A percentile compares a stretch with the other conserved stretches of the same genome.
These are phyloP conservation scores for Euura lappo DNA, from an alignment of 1,140 invertebrate genomes.

Conservation along the genomic window DNA sequence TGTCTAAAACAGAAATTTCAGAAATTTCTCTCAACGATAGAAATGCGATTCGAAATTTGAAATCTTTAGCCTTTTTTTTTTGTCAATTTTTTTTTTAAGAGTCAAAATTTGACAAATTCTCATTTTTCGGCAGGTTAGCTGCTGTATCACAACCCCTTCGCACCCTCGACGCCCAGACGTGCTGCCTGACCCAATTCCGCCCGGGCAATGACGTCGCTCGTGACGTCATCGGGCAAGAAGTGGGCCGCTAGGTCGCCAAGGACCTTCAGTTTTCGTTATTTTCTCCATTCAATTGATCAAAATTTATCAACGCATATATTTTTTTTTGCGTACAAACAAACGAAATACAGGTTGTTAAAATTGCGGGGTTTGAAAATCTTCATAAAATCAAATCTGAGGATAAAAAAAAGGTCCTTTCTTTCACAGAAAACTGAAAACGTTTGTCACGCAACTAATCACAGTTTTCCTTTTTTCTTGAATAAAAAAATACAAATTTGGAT, in stretches of 20 bases:
- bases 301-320: too few species aligned
- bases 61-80: background rate
- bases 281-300: too few species aligned
- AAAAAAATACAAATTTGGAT: background rate
- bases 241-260: constrained; percentile 40
- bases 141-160: too few species aligned
- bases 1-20: background rate
- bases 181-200: constrained; percentile 44
- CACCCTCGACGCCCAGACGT: constrained; percentile 26
- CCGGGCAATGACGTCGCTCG: constrained; percentile 51
- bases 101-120: too few species aligned
- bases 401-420: too few species aligned
- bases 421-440: too few species aligned
- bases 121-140: too few species aligned
- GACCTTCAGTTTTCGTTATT: background rate
- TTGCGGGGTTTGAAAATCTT: too few species aligned
- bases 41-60: background rate
- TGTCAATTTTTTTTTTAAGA: background rate
- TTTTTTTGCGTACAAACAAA: too few species aligned
- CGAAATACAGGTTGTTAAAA: too few species aligned
- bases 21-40: background rate
- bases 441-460: too few species aligned
- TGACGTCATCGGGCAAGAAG: constrained; percentile 45
- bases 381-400: too few species aligned
- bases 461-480: background rate